These are phyloP conservation scores for Octopus bimaculoides DNA, from an alignment of 1,140 invertebrate genomes.

Conservation along the genomic window DNA sequence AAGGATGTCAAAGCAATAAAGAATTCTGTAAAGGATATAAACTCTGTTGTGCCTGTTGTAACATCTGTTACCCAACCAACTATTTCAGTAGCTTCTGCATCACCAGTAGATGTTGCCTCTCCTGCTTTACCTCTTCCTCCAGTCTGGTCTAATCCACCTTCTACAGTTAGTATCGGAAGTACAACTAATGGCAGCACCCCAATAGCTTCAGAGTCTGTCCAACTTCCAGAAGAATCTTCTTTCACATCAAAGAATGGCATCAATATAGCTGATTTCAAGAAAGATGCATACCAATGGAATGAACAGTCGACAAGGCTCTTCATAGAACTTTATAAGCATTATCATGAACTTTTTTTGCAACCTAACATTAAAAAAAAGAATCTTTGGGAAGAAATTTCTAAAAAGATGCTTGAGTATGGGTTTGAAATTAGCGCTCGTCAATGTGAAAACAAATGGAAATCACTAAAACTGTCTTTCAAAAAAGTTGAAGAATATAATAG, in stretches of 20 bases:
- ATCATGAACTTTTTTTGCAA: slow-evolving; percentile 3
- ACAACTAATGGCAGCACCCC: background rate
- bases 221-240: background rate
- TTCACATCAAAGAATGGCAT: background rate
- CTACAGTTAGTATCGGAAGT: background rate
- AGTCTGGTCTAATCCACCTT: background rate
- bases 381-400: slow-evolving; percentile 3
- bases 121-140: background rate
- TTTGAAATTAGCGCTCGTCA: background rate
- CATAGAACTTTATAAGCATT: slow-evolving; percentile 1
- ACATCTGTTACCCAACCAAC: too few relatives aligned
- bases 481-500: slow-evolving; percentile 5
- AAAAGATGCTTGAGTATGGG: background rate
- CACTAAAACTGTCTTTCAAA: background rate
- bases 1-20: too few relatives aligned
- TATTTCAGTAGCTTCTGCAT: background rate
- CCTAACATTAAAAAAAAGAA: slow-evolving; percentile 1
- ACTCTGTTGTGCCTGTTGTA: too few relatives aligned
- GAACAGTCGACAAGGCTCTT: background rate
- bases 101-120: background rate
- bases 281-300: background rate
- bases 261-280: slow-evolving; percentile 3
- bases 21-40: too few relatives aligned
- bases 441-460: slow-evolving; percentile 4
- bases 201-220: background rate